Evolutionary conservation across 1,140 invertebrate species (phyloP).

Genomic region (Reticulitermes speratus): DNA sequence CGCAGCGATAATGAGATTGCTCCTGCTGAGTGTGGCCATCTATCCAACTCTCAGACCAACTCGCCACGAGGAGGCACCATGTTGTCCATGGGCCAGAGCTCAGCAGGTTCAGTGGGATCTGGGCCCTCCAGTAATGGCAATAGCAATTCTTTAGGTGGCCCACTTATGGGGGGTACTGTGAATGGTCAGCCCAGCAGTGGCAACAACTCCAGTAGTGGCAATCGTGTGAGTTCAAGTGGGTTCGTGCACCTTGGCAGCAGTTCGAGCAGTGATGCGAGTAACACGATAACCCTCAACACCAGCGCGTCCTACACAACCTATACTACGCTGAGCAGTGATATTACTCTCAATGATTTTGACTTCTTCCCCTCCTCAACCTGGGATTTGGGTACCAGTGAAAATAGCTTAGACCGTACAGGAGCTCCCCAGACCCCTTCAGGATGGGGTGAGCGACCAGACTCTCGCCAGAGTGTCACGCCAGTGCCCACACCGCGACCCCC

Average conservation of each 20-base stretch:
- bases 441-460: slow-evolving; percentile 54
- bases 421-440: slow-evolving; percentile 3
- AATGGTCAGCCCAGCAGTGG: slow-evolving; percentile 50
- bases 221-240: slow-evolving; percentile 18
- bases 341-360: slow-evolving; percentile 53
- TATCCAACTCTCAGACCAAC: slow-evolving; percentile 32
- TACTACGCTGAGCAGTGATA: slow-evolving; percentile 42
- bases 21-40: slow-evolving; percentile 41
- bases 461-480: slow-evolving; percentile 54
- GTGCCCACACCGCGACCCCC: slow-evolving; percentile 53
- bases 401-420: slow-evolving; percentile 40
- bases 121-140: slow-evolving; percentile 27
- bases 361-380: slow-evolving; percentile 56
- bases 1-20: slow-evolving; percentile 53
- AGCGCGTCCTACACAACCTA: slow-evolving; percentile 43
- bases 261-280: slow-evolving; percentile 45
- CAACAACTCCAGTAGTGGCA: not conserved
- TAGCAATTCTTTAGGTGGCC: slow-evolving; percentile 56
- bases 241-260: slow-evolving; percentile 33
- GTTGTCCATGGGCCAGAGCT: slow-evolving; percentile 20
- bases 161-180: slow-evolving; percentile 63
- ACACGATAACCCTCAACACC: slow-evolving; percentile 38
- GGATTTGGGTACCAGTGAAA: slow-evolving; percentile 48
- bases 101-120: not conserved
- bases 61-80: slow-evolving; percentile 29